Evolutionary conservation across 92 coral and sea anemone species (phyloP).

Genomic region (Phenganax stokvisi): DNA sequence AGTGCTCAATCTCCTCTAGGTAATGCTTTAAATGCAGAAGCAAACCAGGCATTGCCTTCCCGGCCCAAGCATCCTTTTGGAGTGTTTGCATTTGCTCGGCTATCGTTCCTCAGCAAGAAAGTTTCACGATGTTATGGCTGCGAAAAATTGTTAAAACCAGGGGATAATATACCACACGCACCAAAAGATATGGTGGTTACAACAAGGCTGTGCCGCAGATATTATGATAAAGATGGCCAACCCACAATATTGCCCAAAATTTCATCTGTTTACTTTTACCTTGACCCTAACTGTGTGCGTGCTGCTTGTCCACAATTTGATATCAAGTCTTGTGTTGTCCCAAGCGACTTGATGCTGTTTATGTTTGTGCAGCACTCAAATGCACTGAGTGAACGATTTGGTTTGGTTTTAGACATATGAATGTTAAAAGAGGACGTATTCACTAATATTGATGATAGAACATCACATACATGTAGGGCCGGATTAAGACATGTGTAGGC

Average conservation of each 20-base stretch:
- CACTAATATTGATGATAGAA: too few species aligned
- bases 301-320: background rate
- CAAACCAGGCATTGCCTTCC: constrained; percentile 5
- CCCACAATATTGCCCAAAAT: constrained; percentile 35
- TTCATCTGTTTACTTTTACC: constrained; percentile 41
- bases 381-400: constrained; percentile 3
- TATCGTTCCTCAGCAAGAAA: constrained; percentile 46
- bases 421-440: too few species aligned
- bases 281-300: constrained; percentile 32
- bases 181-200: constrained; percentile 44
- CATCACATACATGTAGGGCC: too few species aligned
- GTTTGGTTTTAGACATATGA: background rate
- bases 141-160: constrained; percentile 41
- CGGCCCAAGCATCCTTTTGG: constrained; percentile 47
- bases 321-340: constrained; percentile 10
- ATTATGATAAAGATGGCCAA: constrained; percentile 41
- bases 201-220: constrained; percentile 39
- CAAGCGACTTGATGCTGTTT: constrained; percentile 36
- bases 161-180: constrained; percentile 42
- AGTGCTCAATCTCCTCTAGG: too few species aligned
- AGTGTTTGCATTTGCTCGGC: constrained; percentile 36
- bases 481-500: too few species aligned
- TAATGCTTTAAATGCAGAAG: too few species aligned
- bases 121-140: constrained; percentile 57
- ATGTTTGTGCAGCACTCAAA: constrained; percentile 4